Evolutionary conservation across 2,113 vertebrate genomes (phyloP).

Genomic region (Sphyrna mokarran): DNA sequence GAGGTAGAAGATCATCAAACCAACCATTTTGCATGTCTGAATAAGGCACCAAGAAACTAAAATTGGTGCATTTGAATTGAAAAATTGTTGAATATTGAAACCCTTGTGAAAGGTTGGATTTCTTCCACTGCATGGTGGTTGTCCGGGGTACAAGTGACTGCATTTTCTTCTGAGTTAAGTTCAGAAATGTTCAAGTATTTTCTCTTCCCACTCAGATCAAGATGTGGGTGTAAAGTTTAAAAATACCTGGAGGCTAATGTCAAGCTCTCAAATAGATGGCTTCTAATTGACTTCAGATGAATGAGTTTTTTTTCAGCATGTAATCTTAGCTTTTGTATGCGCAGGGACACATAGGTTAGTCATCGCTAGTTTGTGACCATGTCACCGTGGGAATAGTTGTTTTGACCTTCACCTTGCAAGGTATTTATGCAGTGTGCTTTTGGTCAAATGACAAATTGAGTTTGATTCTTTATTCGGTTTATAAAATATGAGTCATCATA

Average conservation of each 20-base stretch:
- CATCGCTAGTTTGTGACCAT: neutral
- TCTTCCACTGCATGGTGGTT: neutral
- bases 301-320: neutral
- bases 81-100: neutral
- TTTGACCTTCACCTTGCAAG: neutral
- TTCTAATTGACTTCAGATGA: neutral
- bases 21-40: neutral
- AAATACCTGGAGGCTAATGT: slow-evolving; percentile 25
- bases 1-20: neutral
- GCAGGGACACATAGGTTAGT: neutral
- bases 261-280: neutral
- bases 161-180: neutral
- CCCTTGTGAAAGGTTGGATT: neutral
- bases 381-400: slow-evolving; percentile 9
- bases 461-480: neutral
- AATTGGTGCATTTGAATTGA: neutral
- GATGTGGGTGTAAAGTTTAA: slow-evolving; percentile 15
- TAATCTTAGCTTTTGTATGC: slow-evolving; percentile 18
- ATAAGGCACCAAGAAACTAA: neutral
- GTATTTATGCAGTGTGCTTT: neutral
- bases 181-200: neutral
- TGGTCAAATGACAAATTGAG: neutral
- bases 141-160: neutral
- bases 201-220: neutral
- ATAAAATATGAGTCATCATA: neutral